Evolutionary conservation across 2,888 invertebrate genomes (phyloP).

Genomic region (Apeira syringaria): DNA sequence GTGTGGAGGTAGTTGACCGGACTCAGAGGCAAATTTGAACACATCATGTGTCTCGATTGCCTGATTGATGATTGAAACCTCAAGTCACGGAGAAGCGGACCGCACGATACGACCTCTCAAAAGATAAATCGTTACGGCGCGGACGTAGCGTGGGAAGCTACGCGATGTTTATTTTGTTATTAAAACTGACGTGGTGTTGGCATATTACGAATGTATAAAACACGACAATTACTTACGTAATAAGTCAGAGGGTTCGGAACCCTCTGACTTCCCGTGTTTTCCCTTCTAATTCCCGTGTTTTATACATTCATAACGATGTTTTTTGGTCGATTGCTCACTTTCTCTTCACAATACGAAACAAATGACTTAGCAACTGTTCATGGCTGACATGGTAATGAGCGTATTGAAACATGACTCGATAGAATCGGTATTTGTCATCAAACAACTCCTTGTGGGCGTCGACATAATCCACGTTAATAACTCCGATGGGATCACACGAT

Average conservation of each 20-base stretch:
- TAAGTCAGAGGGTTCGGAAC: too few species aligned
- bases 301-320: too few species aligned
- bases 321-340: slow-evolving; percentile 21
- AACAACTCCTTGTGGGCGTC: slow-evolving; percentile 18
- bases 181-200: too few species aligned
- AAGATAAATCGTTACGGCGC: slow-evolving; percentile 14
- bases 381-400: neutral
- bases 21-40: too few species aligned
- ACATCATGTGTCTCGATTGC: neutral
- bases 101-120: slow-evolving; percentile 6
- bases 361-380: slow-evolving; percentile 3
- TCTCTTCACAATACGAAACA: slow-evolving; percentile 9
- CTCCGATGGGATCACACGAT: slow-evolving; percentile 22
- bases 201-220: too few species aligned
- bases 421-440: slow-evolving; percentile 2
- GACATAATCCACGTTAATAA: slow-evolving; percentile 21
- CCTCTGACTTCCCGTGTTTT: too few species aligned
- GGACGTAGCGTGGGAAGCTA: slow-evolving; percentile 22
- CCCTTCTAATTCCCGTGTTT: too few species aligned
- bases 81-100: slow-evolving; percentile 22
- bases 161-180: too few species aligned
- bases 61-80: slow-evolving; percentile 3
- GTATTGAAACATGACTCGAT: slow-evolving; percentile 3
- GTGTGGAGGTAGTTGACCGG: too few species aligned
- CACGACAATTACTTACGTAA: too few species aligned